Evolutionary conservation across 2,797 vertebrate species (phyloP), one percentile per base, ranked within the genome.

Genomic region (Hypotaenidia philippensis): DNA sequence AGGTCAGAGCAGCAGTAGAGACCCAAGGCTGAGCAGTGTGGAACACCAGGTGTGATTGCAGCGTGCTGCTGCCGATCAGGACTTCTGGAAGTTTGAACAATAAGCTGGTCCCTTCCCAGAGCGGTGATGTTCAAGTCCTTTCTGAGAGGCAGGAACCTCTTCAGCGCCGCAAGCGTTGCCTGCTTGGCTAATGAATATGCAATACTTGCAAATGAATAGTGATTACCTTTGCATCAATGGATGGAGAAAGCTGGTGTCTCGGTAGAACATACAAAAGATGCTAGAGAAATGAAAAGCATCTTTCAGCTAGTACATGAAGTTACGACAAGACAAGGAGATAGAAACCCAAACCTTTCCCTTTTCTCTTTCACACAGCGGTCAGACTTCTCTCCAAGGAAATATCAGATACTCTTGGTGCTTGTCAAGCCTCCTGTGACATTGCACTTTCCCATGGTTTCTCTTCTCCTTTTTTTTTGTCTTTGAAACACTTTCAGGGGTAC

Each of bases 341-440:
- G 78, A 94, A 80, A 9, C 27, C 6, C 9, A 60, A 31, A 27
- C 65, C 12, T 45, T 66, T 79, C 56, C 5, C 31, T 72, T 84
- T 77, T 66, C 44, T 59, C 26, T 82, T 74, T 82, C 68, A 60
- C 72, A 27, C 47, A 68, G 21, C 4, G 18, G 31, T 77, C 59
- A n/a, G 21, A 13, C 25, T 50, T 83, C 65, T 50, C 41, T 64
- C 40, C 76, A 38, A 50, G 41, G 55, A 76, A 4, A 66, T 32
- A 11, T 40, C 32, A 1, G 3, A 23, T 61, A 15, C 55, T n/a
- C 16, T 23, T 61, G 0, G 1, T 59, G 60, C n/a, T 85, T 10
- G 21, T 55, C 68, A 40, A 77, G 31, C 59, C 47, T 44, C 55
- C 15, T 5, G 6, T 70, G 80, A 81, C 49, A 29, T 4, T 26